A percentile compares a stretch with the other conserved stretches of the same genome.
These are phyloP conservation scores for Ormyrus rosae DNA, from an alignment of 2,888 invertebrate species.

Conservation along the genomic window DNA sequence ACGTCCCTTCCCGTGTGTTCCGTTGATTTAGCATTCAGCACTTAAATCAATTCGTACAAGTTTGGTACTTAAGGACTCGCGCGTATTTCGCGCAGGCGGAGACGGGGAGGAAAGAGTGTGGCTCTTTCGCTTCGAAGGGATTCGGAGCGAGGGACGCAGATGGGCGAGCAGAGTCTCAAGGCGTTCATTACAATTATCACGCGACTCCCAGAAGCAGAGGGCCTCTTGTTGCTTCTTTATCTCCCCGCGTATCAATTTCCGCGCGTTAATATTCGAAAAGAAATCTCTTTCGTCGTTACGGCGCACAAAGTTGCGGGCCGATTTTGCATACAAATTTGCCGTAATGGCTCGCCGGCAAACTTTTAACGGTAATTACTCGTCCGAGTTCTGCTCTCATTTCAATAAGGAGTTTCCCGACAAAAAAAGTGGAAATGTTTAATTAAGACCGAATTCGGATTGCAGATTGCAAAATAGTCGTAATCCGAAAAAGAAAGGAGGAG, in stretches of 20 bases:
- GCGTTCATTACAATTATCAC: constrained; percentile 76
- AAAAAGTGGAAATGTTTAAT: constrained; percentile 5
- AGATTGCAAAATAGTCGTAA: constrained; percentile 8
- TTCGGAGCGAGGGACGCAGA: constrained; percentile 69
- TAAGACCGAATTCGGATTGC: constrained; percentile 7
- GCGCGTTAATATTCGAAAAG: constrained; percentile 44
- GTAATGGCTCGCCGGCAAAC: constrained; percentile 3
- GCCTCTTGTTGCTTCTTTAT: constrained; percentile 11
- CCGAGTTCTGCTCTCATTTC: neutral
- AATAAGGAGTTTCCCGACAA: constrained; percentile 6
- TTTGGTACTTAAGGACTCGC: constrained; percentile 72
- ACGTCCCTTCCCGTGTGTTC: constrained; percentile 60
- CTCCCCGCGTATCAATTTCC: constrained; percentile 38
- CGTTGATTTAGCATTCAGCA: constrained; percentile 76
- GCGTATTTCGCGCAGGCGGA: constrained; percentile 49
- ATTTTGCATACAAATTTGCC: constrained; percentile 44
- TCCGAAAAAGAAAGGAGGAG: constrained; percentile 10
- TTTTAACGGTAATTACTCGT: constrained; percentile 18
- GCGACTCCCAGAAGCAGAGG: constrained; percentile 67
- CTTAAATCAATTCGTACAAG: constrained; percentile 76
- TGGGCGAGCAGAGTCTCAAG: constrained; percentile 73
- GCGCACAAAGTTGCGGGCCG: constrained; percentile 15
- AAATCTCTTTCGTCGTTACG: constrained; percentile 37
- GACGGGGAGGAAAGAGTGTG: constrained; percentile 46
- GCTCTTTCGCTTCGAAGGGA: constrained; percentile 57